A percentile compares a stretch with the other conserved stretches of the same genome.
These are phyloP conservation scores for Rhinolophus sinicus DNA, from an alignment of 2,113 vertebrate species.

Conservation along the genomic window DNA sequence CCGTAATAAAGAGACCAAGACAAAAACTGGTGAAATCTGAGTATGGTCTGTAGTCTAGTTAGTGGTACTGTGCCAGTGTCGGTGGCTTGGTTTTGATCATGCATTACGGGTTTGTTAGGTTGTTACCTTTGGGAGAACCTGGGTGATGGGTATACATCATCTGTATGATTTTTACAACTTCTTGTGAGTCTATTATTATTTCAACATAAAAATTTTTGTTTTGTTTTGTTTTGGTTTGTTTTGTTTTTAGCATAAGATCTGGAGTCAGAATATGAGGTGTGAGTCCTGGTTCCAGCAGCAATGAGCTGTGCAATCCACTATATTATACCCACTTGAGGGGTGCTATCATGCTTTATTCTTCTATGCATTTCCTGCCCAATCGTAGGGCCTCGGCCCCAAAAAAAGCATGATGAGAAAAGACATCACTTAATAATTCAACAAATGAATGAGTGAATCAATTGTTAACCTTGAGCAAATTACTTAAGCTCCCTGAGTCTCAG, in stretches of 20 bases:
- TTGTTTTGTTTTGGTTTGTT: too few species aligned
- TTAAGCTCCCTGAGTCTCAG: not conserved
- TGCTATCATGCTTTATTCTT: not conserved
- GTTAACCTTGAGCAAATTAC: not conserved
- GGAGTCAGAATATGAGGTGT: not conserved
- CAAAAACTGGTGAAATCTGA: not conserved
- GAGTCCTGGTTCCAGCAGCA: not conserved
- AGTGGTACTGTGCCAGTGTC: not conserved
- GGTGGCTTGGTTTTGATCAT: not conserved
- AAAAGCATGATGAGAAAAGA: not conserved
- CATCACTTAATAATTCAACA: not conserved
- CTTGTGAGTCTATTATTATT: not conserved
- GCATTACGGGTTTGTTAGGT: not conserved
- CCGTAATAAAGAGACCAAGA: not conserved
- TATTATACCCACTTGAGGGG: not conserved
- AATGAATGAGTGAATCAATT: not conserved
- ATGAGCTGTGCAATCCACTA: not conserved
- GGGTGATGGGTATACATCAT: not conserved
- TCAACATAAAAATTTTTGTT: not conserved
- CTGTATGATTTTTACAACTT: not conserved
- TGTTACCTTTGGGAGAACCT: not conserved
- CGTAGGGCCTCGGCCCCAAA: not conserved
- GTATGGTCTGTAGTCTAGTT: not conserved
- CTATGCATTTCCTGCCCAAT: not conserved
- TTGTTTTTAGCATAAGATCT: not conserved